Base-by-base conservation (phyloP, 2,113 vertebrate genomes). In the Tupaia chinensis region DNA sequence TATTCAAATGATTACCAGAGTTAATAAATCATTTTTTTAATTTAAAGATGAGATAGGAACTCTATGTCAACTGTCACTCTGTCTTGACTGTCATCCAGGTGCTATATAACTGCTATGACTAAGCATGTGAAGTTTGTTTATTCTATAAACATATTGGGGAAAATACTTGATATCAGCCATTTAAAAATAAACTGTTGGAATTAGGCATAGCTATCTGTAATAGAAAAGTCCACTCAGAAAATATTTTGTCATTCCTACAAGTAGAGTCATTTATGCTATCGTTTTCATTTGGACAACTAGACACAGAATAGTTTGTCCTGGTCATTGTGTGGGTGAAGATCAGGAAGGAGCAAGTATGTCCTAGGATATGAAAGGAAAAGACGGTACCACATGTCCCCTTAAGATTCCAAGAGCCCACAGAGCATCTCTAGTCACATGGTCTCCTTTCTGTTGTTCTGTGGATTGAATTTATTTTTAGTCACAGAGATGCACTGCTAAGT, bases 191-290 rank as follows among this genome's bases (percentile, higher is more conserved):
- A 81, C 44, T 54, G 34, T 70, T 94, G 70, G 69, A 95, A 92
- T 80, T 89, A 95, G 22, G 22, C 10, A 92, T 14, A 83, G 7
- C 32, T 16, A 44, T 86, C 83, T 88, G 68, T 79, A 91, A 61
- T 77, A 90, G 34, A 89, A 76, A 96, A 65, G 91, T 93, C 17
- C 91, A n/a, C 78, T 89, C 53, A 72, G 32, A 79, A 89, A 95
- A 73, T 16, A 34, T 77, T 58, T 19, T 27, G 17, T 87, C 73
- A 70, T 65, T 65, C 44, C 79, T 80, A 70, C 34, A 79, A 9
- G 19, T 83, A 85, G 23, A 91, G 66, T 89, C 44, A 80, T 9
- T 44, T 54, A 76, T 76, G 27, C 17, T 81, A 44, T 44, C 5
- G 4, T 58, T 65, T 88, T 89, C 90, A 76, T 92, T 54, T 32